Evolutionary conservation across 2,888 invertebrate species (phyloP).

Genomic region (Julus scandinavius): DNA sequence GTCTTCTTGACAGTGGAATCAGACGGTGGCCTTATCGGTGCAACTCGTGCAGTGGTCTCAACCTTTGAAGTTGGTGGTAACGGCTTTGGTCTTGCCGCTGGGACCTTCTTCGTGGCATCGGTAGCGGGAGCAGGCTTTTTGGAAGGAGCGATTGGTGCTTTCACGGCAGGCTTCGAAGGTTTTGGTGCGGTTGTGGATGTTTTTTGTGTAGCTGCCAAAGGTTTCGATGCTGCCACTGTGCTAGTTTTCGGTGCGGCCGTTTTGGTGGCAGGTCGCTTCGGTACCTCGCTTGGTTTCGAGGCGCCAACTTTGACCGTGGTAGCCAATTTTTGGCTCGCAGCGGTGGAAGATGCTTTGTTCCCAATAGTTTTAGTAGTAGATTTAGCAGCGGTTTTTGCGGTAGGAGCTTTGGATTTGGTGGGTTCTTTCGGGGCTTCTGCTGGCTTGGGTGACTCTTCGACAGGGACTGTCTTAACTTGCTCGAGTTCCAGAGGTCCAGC

Average conservation of each 20-base stretch:
- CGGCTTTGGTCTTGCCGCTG: slow-evolving; percentile 55
- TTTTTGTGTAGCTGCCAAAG: slow-evolving; percentile 53
- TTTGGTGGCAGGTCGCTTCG: slow-evolving; percentile 26
- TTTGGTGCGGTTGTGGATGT: slow-evolving; percentile 52
- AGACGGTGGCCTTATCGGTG: not conserved
- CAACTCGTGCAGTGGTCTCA: not conserved
- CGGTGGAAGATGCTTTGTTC: slow-evolving; percentile 52
- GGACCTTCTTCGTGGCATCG: slow-evolving; percentile 50
- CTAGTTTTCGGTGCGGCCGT: slow-evolving; percentile 59
- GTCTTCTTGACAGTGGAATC: not conserved
- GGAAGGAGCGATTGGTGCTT: not conserved
- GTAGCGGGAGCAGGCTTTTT: not conserved
- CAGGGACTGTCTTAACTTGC: not conserved
- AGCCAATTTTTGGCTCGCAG: slow-evolving; percentile 59
- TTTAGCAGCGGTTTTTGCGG: slow-evolving; percentile 35
- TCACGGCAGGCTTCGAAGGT: slow-evolving; percentile 35
- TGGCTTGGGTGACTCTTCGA: slow-evolving; percentile 57
- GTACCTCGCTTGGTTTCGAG: not conserved
- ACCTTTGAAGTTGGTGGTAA: slow-evolving; percentile 52
- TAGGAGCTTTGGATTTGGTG: slow-evolving; percentile 36
- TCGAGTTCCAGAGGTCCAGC: slow-evolving; percentile 50
- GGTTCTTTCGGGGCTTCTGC: slow-evolving; percentile 56
- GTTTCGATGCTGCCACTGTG: slow-evolving; percentile 60
- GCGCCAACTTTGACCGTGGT: slow-evolving; percentile 59
- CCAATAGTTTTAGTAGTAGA: slow-evolving; percentile 32